Conservation (phyloP, 2,797 vertebrate species). For the Halcyon smyrnensis region DNA sequence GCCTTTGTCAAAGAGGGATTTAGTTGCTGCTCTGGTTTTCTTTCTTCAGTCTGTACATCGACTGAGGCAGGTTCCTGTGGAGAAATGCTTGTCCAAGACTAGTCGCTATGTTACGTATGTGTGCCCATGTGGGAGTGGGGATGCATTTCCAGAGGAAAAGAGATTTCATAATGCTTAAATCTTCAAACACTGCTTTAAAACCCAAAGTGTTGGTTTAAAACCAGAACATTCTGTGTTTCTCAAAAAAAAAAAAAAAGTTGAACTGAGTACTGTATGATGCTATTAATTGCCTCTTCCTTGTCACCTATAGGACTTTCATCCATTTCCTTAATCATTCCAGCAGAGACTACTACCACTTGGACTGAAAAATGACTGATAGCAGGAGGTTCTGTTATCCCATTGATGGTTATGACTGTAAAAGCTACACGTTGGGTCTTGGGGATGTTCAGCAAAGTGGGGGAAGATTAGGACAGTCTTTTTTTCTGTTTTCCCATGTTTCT, state of each 20-base stretch:
- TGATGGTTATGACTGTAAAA: neutral
- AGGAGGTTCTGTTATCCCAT: conserved; percentile 4
- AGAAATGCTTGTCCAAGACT: neutral
- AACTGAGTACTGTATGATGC: neutral
- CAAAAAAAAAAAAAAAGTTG: neutral
- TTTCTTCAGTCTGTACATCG: neutral
- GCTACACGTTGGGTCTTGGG: neutral
- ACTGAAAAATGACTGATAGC: conserved; percentile 10
- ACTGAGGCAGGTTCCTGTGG: neutral
- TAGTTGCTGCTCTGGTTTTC: neutral
- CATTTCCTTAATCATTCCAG: conserved; percentile 31
- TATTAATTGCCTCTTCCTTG: conserved; percentile 17
- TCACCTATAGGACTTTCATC: conserved; percentile 3
- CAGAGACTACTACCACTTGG: neutral
- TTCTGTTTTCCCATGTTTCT: neutral
- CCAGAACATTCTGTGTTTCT: neutral
- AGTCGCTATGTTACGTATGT: neutral
- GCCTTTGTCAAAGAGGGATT: neutral
- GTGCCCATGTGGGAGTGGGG: neutral
- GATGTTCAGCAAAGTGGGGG: neutral
- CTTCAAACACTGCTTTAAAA: neutral
- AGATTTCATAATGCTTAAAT: neutral
- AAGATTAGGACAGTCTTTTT: neutral
- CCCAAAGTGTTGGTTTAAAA: neutral
- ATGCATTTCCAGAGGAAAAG: neutral